Evolutionary conservation across 2,888 invertebrate genomes (phyloP), one percentile per base, ranked within the genome.

Genomic region (Anticlea derivata): DNA sequence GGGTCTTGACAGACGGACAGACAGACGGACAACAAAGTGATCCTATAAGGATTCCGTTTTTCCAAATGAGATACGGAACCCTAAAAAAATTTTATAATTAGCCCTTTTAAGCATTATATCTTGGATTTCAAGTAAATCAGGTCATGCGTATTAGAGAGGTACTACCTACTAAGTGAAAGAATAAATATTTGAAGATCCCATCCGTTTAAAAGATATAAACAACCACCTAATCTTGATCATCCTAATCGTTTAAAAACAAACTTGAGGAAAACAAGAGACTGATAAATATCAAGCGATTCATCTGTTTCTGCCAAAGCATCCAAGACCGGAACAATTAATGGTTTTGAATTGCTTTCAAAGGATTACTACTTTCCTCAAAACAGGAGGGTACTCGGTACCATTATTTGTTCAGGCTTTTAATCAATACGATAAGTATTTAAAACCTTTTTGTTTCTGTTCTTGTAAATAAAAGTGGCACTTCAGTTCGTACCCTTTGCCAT

Each of bases 271-370:
- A 49, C 48, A 49, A 49, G 24, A 23, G 29, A 27, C 41, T 35
- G 41, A 41, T 35, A 41, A 49, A 49, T 49, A 41, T 30, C 13
- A 24, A 37, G 29, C 41, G 30, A 41, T 49, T 34, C 41, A 37
- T 49, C 49, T 38, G 43, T 43, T 43, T 37, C 35, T 20, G 27
- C 20, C 8, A 30, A 31, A 50, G 22, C 46, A 38, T 38, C 30
- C 20, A 37, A 43, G 37, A 50, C 43, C 31, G 30, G 30, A 30
- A 34, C 48, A 49, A 43, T 49, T 31, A 46, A 46, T 37, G 37
- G 38, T 10, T 38, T 46, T 31, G 17, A 38, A 38, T 50, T 37
- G 43, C 43, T 43, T 33, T 50, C 33, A 50, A 50, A 50, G 43
- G 49, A 50, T 50, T 43, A 43, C 48, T 27, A 46, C 34, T 37